phyloP scores from a whole-genome alignment of 2,113 vertebrate genomes.

The Etheostoma spectabile region DNA sequence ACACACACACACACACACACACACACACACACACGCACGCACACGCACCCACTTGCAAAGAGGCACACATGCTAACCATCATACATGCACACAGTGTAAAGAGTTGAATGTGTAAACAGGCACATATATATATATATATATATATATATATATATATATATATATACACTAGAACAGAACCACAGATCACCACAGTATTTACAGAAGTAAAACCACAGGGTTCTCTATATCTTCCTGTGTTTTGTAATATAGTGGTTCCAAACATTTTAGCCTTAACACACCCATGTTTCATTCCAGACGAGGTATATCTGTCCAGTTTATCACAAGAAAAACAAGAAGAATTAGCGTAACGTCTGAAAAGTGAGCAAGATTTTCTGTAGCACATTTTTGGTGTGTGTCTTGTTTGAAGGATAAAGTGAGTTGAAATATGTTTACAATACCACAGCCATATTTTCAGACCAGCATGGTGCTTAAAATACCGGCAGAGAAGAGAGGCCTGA shows the following conservation, averaged over 20 bases:
- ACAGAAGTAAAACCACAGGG: conserved; percentile 11
- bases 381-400: too few relatives aligned
- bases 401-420: not conserved
- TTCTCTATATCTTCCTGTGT: not conserved
- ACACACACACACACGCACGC: conserved; percentile 24
- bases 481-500: not conserved
- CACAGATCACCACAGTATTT: not conserved
- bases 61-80: too few relatives aligned
- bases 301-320: not conserved
- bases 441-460: not conserved
- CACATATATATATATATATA: too few relatives aligned
- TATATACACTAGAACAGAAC: not conserved
- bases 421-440: not conserved
- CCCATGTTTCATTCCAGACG: too few relatives aligned
- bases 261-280: not conserved
- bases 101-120: not conserved
- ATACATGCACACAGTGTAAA: not conserved
- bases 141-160: not conserved
- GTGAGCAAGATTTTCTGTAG: too few relatives aligned
- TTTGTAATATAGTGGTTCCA: not conserved
- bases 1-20: conserved; percentile 14
- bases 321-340: not conserved
- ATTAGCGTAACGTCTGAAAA: not conserved
- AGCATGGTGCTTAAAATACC: not conserved
- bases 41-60: not conserved